Conservation (phyloP, 2,797 vertebrate genomes). For the Galago senegalensis region DNA sequence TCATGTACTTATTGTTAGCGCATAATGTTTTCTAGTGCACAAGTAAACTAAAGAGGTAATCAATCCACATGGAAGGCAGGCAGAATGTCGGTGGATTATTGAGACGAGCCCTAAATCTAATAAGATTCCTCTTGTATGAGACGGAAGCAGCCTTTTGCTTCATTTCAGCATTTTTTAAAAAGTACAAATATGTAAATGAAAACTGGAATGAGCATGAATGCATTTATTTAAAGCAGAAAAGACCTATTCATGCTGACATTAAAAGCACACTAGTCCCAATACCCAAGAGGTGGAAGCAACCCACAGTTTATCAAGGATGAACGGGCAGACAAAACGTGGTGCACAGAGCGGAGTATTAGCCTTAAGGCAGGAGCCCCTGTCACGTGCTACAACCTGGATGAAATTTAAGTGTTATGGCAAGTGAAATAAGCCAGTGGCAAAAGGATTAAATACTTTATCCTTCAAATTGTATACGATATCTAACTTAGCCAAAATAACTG, state of each 20-base stretch:
- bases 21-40: conserved; percentile 74
- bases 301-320: background rate
- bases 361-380: background rate
- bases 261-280: background rate
- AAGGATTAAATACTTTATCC: background rate
- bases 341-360: background rate
- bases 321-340: background rate
- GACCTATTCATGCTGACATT: background rate
- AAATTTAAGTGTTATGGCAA: background rate
- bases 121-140: background rate
- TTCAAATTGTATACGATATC: background rate
- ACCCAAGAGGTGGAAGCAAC: background rate
- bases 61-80: background rate
- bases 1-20: conserved; percentile 12
- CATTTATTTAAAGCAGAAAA: background rate
- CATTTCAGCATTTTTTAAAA: background rate
- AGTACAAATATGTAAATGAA: background rate
- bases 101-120: background rate
- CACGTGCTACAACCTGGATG: background rate
- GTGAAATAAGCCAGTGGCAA: background rate
- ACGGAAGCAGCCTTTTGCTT: background rate
- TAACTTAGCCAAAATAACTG: background rate
- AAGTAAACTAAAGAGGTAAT: conserved; percentile 69
- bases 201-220: background rate
- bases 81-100: background rate